Conservation (phyloP, 2,113 vertebrate species). For the Pygoscelis adeliae region DNA sequence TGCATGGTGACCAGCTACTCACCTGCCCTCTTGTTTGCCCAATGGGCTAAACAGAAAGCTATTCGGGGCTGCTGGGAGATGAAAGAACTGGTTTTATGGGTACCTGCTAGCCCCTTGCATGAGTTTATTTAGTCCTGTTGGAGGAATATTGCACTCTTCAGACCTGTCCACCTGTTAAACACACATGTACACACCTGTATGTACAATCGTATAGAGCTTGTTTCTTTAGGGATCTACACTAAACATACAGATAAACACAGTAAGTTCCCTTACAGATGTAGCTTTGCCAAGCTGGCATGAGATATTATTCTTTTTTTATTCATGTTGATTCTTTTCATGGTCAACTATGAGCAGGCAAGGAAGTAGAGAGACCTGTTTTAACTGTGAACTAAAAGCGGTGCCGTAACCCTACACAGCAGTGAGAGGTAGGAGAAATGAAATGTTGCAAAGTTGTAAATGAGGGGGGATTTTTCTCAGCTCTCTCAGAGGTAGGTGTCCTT, state of each 20-base stretch:
- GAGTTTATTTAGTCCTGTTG: background rate
- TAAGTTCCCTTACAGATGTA: background rate
- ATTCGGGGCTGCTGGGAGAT: background rate
- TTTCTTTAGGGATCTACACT: background rate
- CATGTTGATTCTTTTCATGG: background rate
- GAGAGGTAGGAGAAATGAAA: background rate
- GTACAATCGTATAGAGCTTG: background rate
- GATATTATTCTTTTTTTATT: background rate
- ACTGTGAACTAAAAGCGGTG: background rate
- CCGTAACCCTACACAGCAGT: background rate
- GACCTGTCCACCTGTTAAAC: background rate
- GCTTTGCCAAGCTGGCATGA: background rate
- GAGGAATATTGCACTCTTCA: background rate
- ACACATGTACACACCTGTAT: background rate
- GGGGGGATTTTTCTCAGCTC: background rate
- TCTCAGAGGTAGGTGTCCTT: background rate
- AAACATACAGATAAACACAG: background rate
- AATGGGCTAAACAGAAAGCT: background rate
- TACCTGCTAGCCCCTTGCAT: background rate
- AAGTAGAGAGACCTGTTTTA: background rate
- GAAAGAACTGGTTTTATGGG: background rate
- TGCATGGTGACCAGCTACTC: background rate
- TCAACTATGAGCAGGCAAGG: background rate
- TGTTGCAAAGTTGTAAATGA: background rate
- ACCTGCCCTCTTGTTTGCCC: background rate